These are phyloP conservation scores for Drosophila ironensis DNA, from an alignment of 1,140 invertebrate genomes.

Conservation along the genomic window DNA sequence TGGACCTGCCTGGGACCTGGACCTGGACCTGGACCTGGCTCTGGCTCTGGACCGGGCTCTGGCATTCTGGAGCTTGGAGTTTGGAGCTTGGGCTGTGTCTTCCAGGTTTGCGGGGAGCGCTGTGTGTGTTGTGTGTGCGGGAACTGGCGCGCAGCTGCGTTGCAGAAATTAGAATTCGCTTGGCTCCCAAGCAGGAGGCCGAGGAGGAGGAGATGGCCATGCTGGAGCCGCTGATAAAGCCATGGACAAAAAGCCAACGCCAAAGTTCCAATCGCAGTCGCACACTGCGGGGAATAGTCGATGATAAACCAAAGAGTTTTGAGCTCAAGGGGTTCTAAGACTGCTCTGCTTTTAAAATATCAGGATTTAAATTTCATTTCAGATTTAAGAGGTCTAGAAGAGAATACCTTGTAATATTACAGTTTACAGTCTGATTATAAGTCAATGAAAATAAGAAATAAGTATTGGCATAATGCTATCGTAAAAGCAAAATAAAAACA, in stretches of 20 bases:
- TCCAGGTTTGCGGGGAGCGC: constrained; percentile 4
- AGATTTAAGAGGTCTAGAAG: too few relatives aligned
- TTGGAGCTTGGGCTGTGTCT: background rate
- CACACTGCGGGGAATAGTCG: constrained; percentile 12
- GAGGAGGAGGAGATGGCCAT: constrained; percentile 41
- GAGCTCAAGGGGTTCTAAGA: too few relatives aligned
- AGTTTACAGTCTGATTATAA: too few relatives aligned
- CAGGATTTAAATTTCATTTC: too few relatives aligned
- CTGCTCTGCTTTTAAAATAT: too few relatives aligned
- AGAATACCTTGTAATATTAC: too few relatives aligned
- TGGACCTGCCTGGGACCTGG: constrained; percentile 32
- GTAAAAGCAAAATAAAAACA: too few relatives aligned
- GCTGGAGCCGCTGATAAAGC: constrained; percentile 50
- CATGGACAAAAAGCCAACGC: constrained; percentile 42
- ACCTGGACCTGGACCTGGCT: constrained; percentile 3
- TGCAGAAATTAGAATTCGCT: constrained; percentile 66
- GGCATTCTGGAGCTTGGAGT: background rate
- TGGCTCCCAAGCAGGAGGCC: constrained; percentile 21
- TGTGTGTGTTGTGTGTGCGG: background rate
- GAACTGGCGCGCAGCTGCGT: constrained; percentile 70
- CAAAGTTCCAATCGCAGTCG: constrained; percentile 38
- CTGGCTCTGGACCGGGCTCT: constrained; percentile 5
- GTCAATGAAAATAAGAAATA: too few relatives aligned
- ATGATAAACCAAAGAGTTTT: background rate
- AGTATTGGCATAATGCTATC: too few relatives aligned